These are phyloP conservation scores for Parauchenoglanis ngamensis DNA, from an alignment of 2,797 vertebrate species.

Conservation along the genomic window DNA sequence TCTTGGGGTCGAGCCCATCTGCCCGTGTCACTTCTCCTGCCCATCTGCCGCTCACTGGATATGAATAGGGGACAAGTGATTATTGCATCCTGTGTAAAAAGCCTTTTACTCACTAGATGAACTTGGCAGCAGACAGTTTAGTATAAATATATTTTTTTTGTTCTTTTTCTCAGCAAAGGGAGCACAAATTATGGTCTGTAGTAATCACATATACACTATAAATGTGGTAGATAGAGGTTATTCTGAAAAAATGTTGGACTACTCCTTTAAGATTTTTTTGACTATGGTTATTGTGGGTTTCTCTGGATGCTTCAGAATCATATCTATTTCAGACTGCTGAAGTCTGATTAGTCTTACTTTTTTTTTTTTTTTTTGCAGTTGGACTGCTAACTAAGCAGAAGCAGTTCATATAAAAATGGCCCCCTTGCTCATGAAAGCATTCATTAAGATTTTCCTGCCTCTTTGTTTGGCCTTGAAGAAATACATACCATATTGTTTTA, in stretches of 20 bases:
- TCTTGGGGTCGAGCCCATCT: background rate
- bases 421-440: conserved; percentile 26
- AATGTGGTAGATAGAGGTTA: background rate
- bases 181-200: background rate
- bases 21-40: background rate
- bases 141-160: background rate
- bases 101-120: background rate
- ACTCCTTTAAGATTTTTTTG: background rate
- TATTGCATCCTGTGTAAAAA: background rate
- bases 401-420: conserved; percentile 11
- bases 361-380: background rate
- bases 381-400: background rate
- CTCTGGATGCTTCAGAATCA: background rate
- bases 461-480: conserved; percentile 44
- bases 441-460: conserved; percentile 43
- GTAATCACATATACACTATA: background rate
- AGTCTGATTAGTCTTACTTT: background rate
- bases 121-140: background rate
- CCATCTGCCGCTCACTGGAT: background rate
- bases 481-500: conserved; percentile 35
- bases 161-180: background rate
- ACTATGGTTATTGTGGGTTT: background rate
- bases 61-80: background rate
- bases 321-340: background rate
- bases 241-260: background rate